Percentiles rank a stretch among this genome's conserved stretches.
Conservation (phyloP, 2,113 vertebrate species). For the Myiozetetes cayanensis region DNA sequence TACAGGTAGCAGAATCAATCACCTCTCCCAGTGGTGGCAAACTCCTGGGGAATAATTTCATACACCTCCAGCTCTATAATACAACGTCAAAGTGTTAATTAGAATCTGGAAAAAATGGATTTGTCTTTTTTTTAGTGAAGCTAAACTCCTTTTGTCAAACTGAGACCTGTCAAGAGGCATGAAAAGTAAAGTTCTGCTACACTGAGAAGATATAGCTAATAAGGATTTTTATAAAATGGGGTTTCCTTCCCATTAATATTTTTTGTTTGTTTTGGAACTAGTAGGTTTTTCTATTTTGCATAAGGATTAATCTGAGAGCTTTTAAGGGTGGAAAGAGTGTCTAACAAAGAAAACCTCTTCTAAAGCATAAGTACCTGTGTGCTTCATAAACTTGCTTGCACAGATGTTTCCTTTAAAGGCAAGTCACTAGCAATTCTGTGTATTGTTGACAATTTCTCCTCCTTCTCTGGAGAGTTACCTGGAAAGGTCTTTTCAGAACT, state of each 20-base stretch:
- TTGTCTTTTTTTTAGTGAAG: not conserved
- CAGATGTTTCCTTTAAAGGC: rapidly evolving
- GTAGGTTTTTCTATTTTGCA: not conserved
- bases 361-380: not conserved
- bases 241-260: not conserved
- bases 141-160: not conserved
- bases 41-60: constrained; percentile 15
- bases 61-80: not conserved
- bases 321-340: not conserved
- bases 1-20: constrained; percentile 42
- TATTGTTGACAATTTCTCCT: not conserved
- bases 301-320: not conserved
- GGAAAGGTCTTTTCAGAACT: not conserved
- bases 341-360: not conserved
- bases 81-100: not conserved
- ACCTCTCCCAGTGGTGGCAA: not conserved
- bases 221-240: not conserved
- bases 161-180: not conserved
- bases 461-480: not conserved
- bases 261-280: not conserved
- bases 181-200: not conserved
- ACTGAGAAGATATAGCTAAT: not conserved
- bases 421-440: not conserved
- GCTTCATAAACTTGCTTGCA: rapidly evolving
- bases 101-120: not conserved